phyloP scores from a whole-genome alignment of 2,797 vertebrate genomes.

The Sebastiscus tertius region DNA sequence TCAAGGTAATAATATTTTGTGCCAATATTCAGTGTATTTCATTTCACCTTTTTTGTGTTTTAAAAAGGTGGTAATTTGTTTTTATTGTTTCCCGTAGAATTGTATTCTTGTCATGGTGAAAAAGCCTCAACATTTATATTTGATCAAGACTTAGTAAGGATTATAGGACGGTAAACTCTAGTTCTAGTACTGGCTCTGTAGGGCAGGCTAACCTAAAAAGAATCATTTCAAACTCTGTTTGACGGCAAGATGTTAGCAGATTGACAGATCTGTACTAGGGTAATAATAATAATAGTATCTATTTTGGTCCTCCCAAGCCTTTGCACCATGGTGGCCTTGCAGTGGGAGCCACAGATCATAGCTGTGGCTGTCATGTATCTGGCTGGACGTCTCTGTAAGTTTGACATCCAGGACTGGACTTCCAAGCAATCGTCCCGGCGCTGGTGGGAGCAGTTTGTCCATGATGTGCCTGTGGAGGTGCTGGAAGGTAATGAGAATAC shows the following conservation, averaged over 20 bases:
- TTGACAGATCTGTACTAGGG: not conserved
- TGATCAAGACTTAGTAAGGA: not conserved
- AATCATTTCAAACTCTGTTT: not conserved
- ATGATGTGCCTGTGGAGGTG: conserved; percentile 93
- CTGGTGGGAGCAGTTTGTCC: conserved; percentile 96
- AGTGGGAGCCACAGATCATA: conserved; percentile 96
- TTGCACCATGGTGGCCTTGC: conserved; percentile 92
- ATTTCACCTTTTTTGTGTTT: not conserved
- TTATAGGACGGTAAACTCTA: not conserved
- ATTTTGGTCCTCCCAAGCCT: conserved; percentile 73
- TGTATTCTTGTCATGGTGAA: not conserved
- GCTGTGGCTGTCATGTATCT: conserved; percentile 95
- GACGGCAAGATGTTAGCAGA: not conserved
- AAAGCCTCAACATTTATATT: not conserved
- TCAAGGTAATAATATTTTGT: not conserved
- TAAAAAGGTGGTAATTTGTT: not conserved
- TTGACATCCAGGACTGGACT: conserved; percentile 93
- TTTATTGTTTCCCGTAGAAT: not conserved
- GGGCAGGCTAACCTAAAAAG: not conserved
- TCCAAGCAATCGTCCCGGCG: conserved; percentile 91
- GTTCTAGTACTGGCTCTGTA: not conserved
- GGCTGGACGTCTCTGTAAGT: conserved; percentile 92
- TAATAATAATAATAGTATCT: not conserved
- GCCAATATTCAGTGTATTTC: not conserved
- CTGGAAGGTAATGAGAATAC: conserved; percentile 86